phyloP scores from a whole-genome alignment of 30 jellyfish, hydroid and myxozoan species.

The Turritopsis rubra region DNA sequence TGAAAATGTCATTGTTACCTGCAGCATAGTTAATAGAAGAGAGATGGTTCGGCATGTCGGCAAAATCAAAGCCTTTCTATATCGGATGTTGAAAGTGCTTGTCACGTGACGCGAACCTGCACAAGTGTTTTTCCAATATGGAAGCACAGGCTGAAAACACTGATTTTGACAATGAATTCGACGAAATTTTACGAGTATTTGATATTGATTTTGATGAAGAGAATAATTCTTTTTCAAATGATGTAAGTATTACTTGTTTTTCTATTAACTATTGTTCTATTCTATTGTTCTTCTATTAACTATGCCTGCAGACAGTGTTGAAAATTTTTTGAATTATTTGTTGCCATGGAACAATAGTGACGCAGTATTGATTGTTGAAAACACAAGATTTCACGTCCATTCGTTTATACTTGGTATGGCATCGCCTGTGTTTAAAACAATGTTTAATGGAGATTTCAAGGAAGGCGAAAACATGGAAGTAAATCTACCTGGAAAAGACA shows the following conservation, averaged over 20 bases:
- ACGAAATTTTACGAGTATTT: too few relatives aligned
- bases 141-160: too few relatives aligned
- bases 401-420: neutral
- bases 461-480: neutral
- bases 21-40: too few relatives aligned
- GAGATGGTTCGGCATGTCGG: too few relatives aligned
- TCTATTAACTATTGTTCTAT: neutral
- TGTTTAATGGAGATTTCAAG: neutral
- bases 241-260: neutral
- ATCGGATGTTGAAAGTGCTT: too few relatives aligned
- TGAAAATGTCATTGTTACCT: too few relatives aligned
- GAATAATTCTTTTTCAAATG: neutral
- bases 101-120: too few relatives aligned
- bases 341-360: slow-evolving; percentile 7
- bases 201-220: too few relatives aligned
- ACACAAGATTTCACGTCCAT: neutral
- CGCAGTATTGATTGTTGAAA: neutral
- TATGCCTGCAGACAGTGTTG: neutral
- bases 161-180: too few relatives aligned
- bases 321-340: neutral
- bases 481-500: slow-evolving; percentile 1
- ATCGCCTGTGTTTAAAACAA: neutral
- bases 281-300: neutral
- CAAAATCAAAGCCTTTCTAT: too few relatives aligned
- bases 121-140: too few relatives aligned